phyloP scores from a whole-genome alignment of 2,113 vertebrate species.

The Mobula birostris region DNA sequence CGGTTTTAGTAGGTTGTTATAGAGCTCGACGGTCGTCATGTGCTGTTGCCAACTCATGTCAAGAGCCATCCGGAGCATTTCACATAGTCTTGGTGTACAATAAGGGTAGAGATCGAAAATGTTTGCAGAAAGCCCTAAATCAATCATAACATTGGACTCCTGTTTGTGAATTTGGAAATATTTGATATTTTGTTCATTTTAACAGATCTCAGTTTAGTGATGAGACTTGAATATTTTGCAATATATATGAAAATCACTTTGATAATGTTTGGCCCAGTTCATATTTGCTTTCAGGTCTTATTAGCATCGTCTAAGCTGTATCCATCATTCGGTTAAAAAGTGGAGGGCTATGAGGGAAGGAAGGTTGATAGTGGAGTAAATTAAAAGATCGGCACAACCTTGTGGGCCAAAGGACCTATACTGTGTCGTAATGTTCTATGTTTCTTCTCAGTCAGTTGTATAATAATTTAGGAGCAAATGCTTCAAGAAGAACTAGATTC shows the following conservation, averaged over 20 bases:
- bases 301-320: neutral
- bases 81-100: too few species aligned
- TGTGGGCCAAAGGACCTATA: too few species aligned
- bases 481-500: neutral
- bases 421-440: too few species aligned
- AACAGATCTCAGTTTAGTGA: neutral
- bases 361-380: too few species aligned
- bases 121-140: neutral
- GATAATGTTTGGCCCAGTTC: neutral
- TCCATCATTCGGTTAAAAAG: neutral
- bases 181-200: neutral
- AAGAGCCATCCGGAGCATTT: too few species aligned
- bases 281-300: neutral
- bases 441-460: neutral
- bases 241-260: neutral
- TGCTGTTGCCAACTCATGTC: too few species aligned
- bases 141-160: neutral
- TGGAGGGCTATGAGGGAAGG: too few species aligned
- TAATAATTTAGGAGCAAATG: neutral
- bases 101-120: neutral
- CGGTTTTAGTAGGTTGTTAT: too few species aligned
- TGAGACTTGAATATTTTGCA: neutral
- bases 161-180: neutral
- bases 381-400: too few species aligned
- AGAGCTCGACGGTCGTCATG: too few species aligned